phyloP scores from a whole-genome alignment of 2,113 vertebrate genomes.

The Pristiophorus japonicus region DNA sequence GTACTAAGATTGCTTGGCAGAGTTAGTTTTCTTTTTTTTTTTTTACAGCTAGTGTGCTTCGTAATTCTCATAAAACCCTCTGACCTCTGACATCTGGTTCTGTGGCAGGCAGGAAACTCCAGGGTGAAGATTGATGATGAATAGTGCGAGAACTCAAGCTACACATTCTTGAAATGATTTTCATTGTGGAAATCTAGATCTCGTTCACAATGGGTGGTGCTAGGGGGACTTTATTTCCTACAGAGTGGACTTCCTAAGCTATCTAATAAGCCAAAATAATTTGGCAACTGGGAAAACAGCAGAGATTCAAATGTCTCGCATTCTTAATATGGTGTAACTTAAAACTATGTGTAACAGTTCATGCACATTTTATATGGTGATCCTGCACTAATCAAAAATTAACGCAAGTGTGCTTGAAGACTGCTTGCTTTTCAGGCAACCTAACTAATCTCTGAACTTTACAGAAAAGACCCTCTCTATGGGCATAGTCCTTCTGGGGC shows the following conservation, averaged over 20 bases:
- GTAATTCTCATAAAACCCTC: background rate
- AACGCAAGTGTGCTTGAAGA: background rate
- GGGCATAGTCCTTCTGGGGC: background rate
- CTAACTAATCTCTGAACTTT: background rate
- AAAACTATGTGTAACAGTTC: background rate
- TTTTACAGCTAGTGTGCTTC: background rate
- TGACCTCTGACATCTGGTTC: background rate
- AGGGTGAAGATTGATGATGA: background rate
- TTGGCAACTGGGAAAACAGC: background rate
- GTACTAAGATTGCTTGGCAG: background rate
- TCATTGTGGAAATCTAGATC: background rate
- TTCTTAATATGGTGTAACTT: background rate
- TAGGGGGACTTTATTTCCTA: background rate
- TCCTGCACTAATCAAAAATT: background rate
- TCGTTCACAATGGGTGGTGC: background rate
- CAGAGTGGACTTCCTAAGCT: too few species aligned
- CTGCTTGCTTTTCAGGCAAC: background rate
- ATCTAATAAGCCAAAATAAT: background rate
- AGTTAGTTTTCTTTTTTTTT: too few species aligned
- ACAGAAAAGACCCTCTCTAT: background rate
- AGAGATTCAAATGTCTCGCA: background rate
- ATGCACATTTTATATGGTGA: background rate
- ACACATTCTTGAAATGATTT: background rate
- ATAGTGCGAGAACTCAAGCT: background rate
- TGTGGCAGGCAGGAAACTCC: background rate